Base-by-base conservation (phyloP, 1,140 invertebrate genomes). In the Belonocnema kinseyi region DNA sequence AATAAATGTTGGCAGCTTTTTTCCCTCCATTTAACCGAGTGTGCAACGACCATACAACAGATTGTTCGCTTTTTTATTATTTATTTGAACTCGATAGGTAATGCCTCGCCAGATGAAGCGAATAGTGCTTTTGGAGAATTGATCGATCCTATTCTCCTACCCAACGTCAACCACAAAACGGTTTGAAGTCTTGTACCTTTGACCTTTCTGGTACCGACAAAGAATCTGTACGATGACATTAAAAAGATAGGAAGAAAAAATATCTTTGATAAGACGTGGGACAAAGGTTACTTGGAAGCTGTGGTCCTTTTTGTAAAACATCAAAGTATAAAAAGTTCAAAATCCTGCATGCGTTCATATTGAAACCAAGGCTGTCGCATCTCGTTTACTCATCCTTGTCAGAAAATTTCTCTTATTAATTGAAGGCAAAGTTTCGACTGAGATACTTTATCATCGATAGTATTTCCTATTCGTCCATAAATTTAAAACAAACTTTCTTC, bases 131-230 rank as follows among this genome's bases (percentile, higher is more conserved):
- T 54, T 54, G 53, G 21, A 66, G 26, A 52, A 61, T 61, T 74
- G 71, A 82, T 79, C 74, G 76, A 80, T 82, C 56, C 58, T 78
- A 73, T 66, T 79, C 71, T 76, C 71, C 76, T 72, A 79, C 72
- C 72, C 71, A 50, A 58, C 53, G 58, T 77, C 78, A 77, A 56
- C 77, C 74, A 76, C 72, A 79, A 79, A 78, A 75, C 72, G 54
- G 50, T 79, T 82, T 76, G 73, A 74, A 76, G 76, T 74, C 72
- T 78, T 72, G 50, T 52, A 78, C 53, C 74, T 46, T 46, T 56
- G 54, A 19, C 54, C 26, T 77, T 82, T 61, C 56, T 58, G 73
- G 70, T 76, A 71, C 53, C 73, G 72, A 82, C 75, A 77, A 74
- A 77, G 75, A 26, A 79, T 73, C 74, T 52, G n/a, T 17, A 16